A percentile compares a stretch with the other conserved stretches of the same genome.
Conservation (phyloP, 1,140 invertebrate genomes). For the Pachyrhynchus sulphureomaculatus region DNA sequence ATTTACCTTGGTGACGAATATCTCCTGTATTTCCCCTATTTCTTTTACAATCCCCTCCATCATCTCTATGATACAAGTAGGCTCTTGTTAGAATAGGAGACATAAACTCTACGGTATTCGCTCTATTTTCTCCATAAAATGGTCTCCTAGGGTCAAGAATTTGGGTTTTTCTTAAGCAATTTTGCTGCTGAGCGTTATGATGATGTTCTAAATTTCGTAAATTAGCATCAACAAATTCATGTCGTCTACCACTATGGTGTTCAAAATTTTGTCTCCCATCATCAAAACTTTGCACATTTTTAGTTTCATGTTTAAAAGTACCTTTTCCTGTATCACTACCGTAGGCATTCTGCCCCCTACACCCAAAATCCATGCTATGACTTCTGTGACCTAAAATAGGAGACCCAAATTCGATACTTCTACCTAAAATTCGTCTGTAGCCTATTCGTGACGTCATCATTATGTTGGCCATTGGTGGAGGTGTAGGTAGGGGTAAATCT, state of each 20-base stretch:
- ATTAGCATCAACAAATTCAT: too few relatives aligned
- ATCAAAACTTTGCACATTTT: not conserved
- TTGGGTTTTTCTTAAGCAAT: not conserved
- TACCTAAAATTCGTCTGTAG: constrained; percentile 42
- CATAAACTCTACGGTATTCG: constrained; percentile 11
- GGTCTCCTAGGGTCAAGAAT: not conserved
- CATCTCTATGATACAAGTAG: constrained; percentile 10
- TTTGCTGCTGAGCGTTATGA: too few relatives aligned
- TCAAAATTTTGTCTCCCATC: not conserved
- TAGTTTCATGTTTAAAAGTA: not conserved
- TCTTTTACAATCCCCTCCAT: not conserved
- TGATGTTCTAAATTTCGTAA: too few relatives aligned
- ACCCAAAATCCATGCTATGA: constrained; percentile 22
- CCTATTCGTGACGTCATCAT: constrained; percentile 45
- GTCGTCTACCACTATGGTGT: too few relatives aligned
- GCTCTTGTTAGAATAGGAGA: constrained; percentile 16
- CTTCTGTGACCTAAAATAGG: constrained; percentile 37
- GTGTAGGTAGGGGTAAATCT: constrained; percentile 48
- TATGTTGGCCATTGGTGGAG: constrained; percentile 49
- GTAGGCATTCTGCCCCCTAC: not conserved
- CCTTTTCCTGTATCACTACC: not conserved
- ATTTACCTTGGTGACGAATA: not conserved
- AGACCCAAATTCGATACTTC: constrained; percentile 41
- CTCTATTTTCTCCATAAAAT: constrained; percentile 3
- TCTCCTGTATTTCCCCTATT: not conserved